Evolutionary conservation across 1,140 invertebrate species (phyloP), one percentile per base, ranked within the genome.

Genomic region (Tetragonula clypearis): DNA sequence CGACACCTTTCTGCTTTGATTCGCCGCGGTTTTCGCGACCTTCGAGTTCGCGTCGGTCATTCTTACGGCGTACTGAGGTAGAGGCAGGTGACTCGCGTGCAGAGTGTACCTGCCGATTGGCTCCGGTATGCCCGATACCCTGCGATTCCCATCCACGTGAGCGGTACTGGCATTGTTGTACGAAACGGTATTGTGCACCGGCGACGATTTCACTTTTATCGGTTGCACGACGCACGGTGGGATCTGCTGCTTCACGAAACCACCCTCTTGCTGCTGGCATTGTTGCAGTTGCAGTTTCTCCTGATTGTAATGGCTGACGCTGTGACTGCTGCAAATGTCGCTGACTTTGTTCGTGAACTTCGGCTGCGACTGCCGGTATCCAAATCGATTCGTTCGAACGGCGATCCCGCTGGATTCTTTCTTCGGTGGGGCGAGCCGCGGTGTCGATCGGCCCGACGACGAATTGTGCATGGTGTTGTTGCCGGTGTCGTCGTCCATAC

Each of bases 21-120:
- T 97, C 0, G 95, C 96, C 9, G 95, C 96, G 85, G 97, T 97
- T 94, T 98, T 98, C 55, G 97, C 97, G 17, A 95, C 95, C 93
- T 97, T 97, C 6, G 94, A 92, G 80, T 94, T 94, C 0, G 96
- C 93, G 79, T 97, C 97, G 55, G 96, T 96, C 66, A 96, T 94
- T 53, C 94, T 94, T 26, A 97, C 95, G 0, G 97, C 97, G 85
- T 96, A 97, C 90, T 97, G 97, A 0, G 97, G 97, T 74, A 96
- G 93, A 0, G 97, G 97, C 73, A 98, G 92, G 84, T 97, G 96
- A 74, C 96, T 97, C 11, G 96, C 96, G 78, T 97, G 97, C 78
- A 97, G 93, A 11, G 97, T 97, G 88, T 97, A 98, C 92, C 96
- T 97, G 66, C 92, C 91, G 1, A 94, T 87, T 1, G 92, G 91